Percentiles rank a stretch among this genome's conserved stretches.
Evolutionary conservation across 2,113 vertebrate species (phyloP).

Genomic region (Pelmatolapia mariae): DNA sequence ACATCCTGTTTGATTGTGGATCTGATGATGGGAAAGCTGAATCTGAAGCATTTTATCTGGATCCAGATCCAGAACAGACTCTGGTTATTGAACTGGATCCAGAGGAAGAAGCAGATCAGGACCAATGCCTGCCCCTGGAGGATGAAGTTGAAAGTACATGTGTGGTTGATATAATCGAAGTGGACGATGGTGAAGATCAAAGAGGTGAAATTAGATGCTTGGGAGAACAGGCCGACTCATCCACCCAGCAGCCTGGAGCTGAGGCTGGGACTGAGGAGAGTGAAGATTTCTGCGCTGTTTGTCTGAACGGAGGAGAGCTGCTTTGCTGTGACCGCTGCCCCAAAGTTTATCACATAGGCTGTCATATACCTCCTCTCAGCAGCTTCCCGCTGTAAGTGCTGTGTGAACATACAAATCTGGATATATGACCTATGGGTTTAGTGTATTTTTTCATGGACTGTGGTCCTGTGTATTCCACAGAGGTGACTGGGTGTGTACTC

Average conservation of each 20-base stretch:
- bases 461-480: constrained; percentile 52
- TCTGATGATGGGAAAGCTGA: constrained; percentile 21
- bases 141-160: background rate
- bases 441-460: background rate
- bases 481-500: constrained; percentile 86
- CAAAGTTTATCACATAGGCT: constrained; percentile 88
- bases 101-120: constrained; percentile 7
- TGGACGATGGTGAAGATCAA: background rate
- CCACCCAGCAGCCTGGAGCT: background rate
- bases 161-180: background rate
- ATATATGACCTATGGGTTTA: background rate
- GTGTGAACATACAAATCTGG: background rate
- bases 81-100: constrained; percentile 43
- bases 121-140: background rate
- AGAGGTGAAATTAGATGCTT: background rate
- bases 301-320: constrained; percentile 87
- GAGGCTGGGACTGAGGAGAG: constrained; percentile 59
- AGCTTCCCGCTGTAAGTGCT: constrained; percentile 81
- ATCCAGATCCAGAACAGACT: constrained; percentile 42
- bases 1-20: constrained; percentile 36
- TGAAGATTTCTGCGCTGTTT: constrained; percentile 91
- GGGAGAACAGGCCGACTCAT: background rate
- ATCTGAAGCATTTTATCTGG: constrained; percentile 46
- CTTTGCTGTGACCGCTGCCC: constrained; percentile 90
- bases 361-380: constrained; percentile 82